phyloP scores from a whole-genome alignment of 2,888 invertebrate genomes.

The Calliscelio sp. region DNA sequence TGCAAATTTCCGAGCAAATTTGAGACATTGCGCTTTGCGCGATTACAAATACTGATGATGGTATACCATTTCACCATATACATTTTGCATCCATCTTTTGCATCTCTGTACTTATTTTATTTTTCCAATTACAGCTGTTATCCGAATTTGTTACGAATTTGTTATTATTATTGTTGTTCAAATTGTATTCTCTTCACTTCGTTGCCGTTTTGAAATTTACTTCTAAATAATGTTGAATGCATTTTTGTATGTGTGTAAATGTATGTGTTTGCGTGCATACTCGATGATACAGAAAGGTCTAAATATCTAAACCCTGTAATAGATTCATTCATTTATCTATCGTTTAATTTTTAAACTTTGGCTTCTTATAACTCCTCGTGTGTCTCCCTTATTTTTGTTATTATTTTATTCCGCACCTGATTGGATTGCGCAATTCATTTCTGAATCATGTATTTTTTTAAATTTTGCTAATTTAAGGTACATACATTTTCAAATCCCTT shows the following conservation, averaged over 20 bases:
- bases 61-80: background rate
- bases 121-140: too few species aligned
- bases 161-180: too few species aligned
- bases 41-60: constrained; percentile 48
- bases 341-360: constrained; percentile 50
- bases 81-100: background rate
- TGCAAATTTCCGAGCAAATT: constrained; percentile 37
- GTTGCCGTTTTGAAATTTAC: constrained; percentile 2
- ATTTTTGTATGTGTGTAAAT: constrained; percentile 71
- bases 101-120: too few species aligned
- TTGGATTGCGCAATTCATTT: too few species aligned
- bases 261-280: constrained; percentile 68
- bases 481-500: constrained; percentile 36
- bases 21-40: constrained; percentile 37
- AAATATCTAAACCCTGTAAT: constrained; percentile 77
- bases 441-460: background rate
- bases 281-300: constrained; percentile 75
- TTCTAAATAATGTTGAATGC: constrained; percentile 50
- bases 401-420: background rate
- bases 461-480: background rate
- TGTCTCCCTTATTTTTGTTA: background rate
- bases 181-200: background rate
- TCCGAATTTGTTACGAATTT: too few species aligned
- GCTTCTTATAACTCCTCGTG: constrained; percentile 1
- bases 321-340: constrained; percentile 69